phyloP scores from a whole-genome alignment of 1,140 invertebrate genomes.

The Aphis gossypii region DNA sequence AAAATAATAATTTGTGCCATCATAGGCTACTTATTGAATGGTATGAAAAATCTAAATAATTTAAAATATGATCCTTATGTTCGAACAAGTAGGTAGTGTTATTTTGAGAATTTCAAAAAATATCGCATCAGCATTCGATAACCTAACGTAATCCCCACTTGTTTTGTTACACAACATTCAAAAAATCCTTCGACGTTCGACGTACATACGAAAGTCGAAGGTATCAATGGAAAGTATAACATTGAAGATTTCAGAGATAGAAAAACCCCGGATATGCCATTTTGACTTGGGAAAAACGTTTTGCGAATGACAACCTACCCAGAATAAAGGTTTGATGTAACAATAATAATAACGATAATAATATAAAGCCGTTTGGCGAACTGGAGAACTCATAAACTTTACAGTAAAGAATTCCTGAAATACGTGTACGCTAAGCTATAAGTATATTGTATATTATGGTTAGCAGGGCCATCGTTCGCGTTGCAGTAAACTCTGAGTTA shows the following conservation, averaged over 20 bases:
- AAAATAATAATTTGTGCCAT: too few relatives aligned
- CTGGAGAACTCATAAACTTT: background rate
- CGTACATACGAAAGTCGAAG: background rate
- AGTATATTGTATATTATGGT: background rate
- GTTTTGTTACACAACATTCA: background rate
- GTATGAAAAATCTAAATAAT: too few relatives aligned
- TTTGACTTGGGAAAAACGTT: background rate
- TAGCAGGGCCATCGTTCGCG: background rate
- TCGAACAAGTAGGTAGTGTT: too few relatives aligned
- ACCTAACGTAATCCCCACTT: background rate
- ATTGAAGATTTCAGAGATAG: background rate
- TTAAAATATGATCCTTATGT: too few relatives aligned
- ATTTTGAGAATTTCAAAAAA: background rate
- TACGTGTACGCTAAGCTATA: background rate
- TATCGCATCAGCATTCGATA: background rate
- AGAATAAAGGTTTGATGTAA: background rate
- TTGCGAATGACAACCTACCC: slow-evolving; percentile 20
- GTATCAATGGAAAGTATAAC: background rate
- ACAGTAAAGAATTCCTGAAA: background rate
- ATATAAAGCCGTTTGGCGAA: background rate
- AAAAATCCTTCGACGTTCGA: background rate
- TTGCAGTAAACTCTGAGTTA: background rate
- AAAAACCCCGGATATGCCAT: background rate
- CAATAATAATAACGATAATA: background rate
- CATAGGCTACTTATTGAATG: too few relatives aligned